phyloP scores from a whole-genome alignment of 1,140 invertebrate species.

The Pteromalus puparum region DNA sequence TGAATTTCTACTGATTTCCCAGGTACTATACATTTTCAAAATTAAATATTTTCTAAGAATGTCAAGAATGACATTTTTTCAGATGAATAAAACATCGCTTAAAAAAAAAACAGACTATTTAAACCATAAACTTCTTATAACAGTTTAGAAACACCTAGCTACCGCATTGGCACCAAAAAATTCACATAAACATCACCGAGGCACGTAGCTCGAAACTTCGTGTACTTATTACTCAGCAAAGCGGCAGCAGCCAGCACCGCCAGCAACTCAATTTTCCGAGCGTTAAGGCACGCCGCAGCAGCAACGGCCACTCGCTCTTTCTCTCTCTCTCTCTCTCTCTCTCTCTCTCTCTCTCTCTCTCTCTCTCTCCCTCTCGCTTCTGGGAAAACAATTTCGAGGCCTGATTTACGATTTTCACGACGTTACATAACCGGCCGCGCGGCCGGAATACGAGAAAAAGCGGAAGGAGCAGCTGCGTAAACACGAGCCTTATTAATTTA shows the following conservation, averaged over 20 bases:
- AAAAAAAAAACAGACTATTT: no score
- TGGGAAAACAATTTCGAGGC: conserved; percentile 63
- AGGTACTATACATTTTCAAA: no score
- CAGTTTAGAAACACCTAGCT: not conserved
- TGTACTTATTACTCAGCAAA: not conserved
- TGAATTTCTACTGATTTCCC: no score
- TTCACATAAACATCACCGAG: not conserved
- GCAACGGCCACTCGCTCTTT: not conserved
- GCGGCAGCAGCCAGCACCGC: not conserved
- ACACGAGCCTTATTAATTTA: conserved; percentile 57
- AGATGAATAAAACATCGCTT: no score
- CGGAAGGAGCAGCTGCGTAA: conserved; percentile 42
- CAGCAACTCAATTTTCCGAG: not conserved
- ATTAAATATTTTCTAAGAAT: no score
- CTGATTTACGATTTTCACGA: conserved; percentile 65
- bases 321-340: no score
- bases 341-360: no score
- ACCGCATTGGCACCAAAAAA: not conserved
- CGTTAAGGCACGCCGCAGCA: not conserved
- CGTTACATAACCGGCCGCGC: conserved; percentile 44
- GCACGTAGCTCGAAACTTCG: not conserved
- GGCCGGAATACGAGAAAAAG: conserved; percentile 16
- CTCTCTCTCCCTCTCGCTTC: no score
- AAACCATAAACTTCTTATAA: no score
- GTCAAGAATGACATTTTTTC: no score